A percentile compares a stretch with the other conserved stretches of the same genome.
phyloP scores from a whole-genome alignment of 2,797 vertebrate genomes.

The Phalanger gymnotis region DNA sequence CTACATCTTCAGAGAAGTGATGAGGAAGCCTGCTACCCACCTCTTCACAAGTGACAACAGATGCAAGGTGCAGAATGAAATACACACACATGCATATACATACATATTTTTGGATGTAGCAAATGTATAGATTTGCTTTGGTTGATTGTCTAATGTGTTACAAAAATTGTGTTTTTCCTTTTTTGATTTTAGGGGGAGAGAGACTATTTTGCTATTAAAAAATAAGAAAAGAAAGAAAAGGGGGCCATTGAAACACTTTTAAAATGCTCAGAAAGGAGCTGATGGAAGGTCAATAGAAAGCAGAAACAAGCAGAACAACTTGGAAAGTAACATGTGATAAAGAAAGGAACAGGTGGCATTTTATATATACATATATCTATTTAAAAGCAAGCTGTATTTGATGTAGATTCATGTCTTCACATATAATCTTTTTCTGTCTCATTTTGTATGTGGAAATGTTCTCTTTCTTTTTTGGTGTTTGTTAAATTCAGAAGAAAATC shows the following conservation, averaged over 20 bases:
- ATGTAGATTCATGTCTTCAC: neutral
- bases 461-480: neutral
- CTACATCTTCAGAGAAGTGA: neutral
- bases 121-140: neutral
- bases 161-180: neutral
- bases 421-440: neutral
- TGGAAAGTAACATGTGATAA: neutral
- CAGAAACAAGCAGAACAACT: neutral
- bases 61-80: neutral
- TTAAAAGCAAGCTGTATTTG: neutral
- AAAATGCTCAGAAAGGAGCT: neutral
- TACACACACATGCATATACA: no score
- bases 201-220: neutral
- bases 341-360: neutral
- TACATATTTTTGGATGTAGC: neutral
- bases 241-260: neutral
- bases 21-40: neutral
- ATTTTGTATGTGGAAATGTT: neutral
- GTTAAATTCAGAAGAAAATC: neutral
- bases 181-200: neutral
- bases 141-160: neutral
- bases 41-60: neutral
- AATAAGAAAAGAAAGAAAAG: neutral
- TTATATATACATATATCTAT: neutral
- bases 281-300: neutral